Evolutionary conservation across 2,113 vertebrate species (phyloP), one percentile per base, ranked within the genome.

Genomic region (Coryphaenoides rupestris): DNA sequence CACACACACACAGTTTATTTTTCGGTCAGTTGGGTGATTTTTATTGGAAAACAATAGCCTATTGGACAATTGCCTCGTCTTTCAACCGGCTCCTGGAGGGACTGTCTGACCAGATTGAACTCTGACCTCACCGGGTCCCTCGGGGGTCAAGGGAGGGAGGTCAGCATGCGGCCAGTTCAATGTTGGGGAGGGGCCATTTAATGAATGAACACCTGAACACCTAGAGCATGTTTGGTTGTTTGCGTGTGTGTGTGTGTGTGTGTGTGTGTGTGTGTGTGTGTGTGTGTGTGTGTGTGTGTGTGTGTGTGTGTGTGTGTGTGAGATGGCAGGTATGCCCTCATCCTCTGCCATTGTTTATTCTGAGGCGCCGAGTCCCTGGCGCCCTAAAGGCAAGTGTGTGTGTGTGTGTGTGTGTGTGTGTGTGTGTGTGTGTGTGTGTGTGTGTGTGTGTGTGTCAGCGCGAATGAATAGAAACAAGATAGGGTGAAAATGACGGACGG

Each of bases 401-500:
- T n/a, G n/a, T n/a, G n/a, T n/a, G 59, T 54, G 50, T 68, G 50
- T 59, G 64, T 68, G 60, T 59, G 59, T 61, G 21, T 78, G 69
- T 58, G 49, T 61, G 59, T 62, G 62, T 60, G 21, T 78, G 69
- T 58, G 49, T 61, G 59, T 62, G 62, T 60, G 68, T 55, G 50
- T 33, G 49, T 53, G 61, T 22, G 14, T 21, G 19, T 3, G 28
- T 45, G 62, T 21, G 58, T 62, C 58, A 60, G 49, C 13, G 55
- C 19, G 59, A 58, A 63, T 21, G 47, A 72, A 66, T 75, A 60
- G 55, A 76, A 84, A 76, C 19, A 45, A 80, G 81, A 81, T 80
- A 76, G 67, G 67, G 60, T 80, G 83, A 84, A 60, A 79, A 80
- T 82, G 84, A 84, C 74, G 79, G 86, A 84, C 70, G 58, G 80